phyloP scores from a whole-genome alignment of 2,113 vertebrate genomes.

The Galeopterus variegatus region DNA sequence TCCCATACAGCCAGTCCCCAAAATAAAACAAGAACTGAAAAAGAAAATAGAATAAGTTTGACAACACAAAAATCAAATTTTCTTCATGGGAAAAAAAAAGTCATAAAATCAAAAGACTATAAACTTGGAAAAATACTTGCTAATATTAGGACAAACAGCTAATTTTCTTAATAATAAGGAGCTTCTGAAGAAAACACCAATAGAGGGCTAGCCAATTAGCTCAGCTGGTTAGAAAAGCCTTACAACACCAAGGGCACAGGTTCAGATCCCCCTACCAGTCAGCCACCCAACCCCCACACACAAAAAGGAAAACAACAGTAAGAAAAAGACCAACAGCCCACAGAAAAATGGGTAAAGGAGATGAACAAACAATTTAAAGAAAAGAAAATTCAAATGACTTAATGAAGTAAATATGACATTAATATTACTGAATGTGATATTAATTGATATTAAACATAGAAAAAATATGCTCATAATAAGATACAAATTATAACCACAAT shows the following conservation, averaged over 20 bases:
- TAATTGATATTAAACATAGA: neutral
- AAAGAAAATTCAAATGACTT: neutral
- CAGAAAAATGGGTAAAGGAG: neutral
- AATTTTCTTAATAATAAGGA: neutral
- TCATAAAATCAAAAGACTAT: neutral
- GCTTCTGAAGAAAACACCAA: neutral
- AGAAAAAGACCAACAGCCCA: neutral
- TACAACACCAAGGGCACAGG: no score
- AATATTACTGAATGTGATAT: neutral
- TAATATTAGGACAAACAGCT: neutral
- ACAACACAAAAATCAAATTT: neutral
- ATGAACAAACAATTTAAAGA: neutral
- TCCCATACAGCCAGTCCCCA: no score
- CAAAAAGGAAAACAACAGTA: neutral
- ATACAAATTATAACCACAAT: neutral
- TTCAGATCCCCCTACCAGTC: no score
- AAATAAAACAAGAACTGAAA: neutral
- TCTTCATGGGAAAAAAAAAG: neutral
- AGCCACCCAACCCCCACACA: no score
- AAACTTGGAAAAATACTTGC: neutral
- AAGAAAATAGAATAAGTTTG: conserved; percentile 6
- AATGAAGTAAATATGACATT: neutral
- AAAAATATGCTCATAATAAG: neutral
- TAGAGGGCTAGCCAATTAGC: no score
- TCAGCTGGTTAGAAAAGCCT: no score